phyloP scores from a whole-genome alignment of 2,888 invertebrate genomes.

The Andrena fulva region DNA sequence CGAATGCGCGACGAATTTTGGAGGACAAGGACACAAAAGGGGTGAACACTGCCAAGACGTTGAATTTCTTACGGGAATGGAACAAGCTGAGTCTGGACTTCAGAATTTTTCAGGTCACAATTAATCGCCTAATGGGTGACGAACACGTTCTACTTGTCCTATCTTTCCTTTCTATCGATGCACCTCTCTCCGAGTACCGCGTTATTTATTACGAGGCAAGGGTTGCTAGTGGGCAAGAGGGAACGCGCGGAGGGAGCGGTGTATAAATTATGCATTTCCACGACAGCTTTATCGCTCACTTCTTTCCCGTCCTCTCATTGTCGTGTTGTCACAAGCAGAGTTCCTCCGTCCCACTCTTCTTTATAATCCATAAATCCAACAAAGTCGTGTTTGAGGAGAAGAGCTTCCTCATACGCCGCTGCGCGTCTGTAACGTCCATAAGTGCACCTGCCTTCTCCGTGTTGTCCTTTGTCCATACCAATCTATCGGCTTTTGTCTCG shows the following conservation, averaged over 20 bases:
- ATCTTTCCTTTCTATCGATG: constrained; percentile 32
- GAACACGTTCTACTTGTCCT: constrained; percentile 43
- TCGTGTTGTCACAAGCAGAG: constrained; percentile 80
- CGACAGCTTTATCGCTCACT: constrained; percentile 80
- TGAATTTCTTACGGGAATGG: constrained; percentile 14
- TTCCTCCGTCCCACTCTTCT: constrained; percentile 73
- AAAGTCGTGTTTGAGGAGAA: constrained; percentile 77
- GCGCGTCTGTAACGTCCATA: constrained; percentile 66
- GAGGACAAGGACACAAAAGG: not conserved
- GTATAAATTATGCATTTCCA: constrained; percentile 81
- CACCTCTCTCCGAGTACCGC: constrained; percentile 56
- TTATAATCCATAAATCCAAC: constrained; percentile 83
- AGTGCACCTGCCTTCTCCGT: constrained; percentile 65
- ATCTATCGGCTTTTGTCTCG: constrained; percentile 78
- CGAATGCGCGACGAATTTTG: constrained; percentile 11
- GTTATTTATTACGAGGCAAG: constrained; percentile 73
- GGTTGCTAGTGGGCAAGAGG: constrained; percentile 57
- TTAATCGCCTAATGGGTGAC: constrained; percentile 61
- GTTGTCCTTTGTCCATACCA: constrained; percentile 74
- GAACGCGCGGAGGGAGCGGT: constrained; percentile 41
- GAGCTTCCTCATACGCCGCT: constrained; percentile 16
- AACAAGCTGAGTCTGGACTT: constrained; percentile 55
- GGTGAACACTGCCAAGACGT: not conserved
- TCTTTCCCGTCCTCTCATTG: constrained; percentile 81
- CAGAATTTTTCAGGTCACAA: constrained; percentile 54